Evolutionary conservation across 2,113 vertebrate genomes (phyloP).

Genomic region (Heterotilapia buettikoferi): DNA sequence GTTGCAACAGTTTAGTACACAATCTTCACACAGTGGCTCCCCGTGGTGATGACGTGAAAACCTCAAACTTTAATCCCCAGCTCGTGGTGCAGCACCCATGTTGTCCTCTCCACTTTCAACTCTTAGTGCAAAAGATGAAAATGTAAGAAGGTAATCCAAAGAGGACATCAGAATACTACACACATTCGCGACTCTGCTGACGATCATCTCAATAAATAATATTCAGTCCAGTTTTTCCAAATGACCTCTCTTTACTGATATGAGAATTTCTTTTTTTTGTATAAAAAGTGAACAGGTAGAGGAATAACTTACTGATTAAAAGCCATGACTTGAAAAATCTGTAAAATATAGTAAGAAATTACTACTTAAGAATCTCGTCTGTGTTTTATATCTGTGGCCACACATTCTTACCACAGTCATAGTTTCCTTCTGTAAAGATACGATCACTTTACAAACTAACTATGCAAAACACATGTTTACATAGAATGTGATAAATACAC

Average conservation of each 20-base stretch:
- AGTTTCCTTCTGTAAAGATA: not conserved
- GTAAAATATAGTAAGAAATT: not conserved
- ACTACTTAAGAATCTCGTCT: not conserved
- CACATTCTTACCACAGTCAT: not conserved
- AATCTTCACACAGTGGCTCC: not conserved
- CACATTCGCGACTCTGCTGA: not conserved
- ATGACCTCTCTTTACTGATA: not conserved
- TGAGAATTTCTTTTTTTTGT: not conserved
- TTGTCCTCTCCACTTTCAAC: not conserved
- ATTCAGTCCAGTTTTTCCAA: not conserved
- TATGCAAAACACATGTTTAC: not conserved
- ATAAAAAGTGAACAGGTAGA: not conserved
- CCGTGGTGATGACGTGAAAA: accelerated
- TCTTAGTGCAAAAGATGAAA: not conserved
- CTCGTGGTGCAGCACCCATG: accelerated
- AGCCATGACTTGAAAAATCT: not conserved
- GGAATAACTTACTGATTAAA: not conserved
- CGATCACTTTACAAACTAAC: not conserved
- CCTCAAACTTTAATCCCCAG: not conserved
- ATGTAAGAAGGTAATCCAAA: not conserved
- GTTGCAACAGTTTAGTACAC: not conserved
- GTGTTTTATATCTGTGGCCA: not conserved
- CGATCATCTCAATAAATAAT: not conserved
- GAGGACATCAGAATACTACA: not conserved
- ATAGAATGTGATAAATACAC: not conserved